Percentiles rank a stretch among this genome's conserved stretches.
These are phyloP conservation scores for Sebastes oblongus DNA, from an alignment of 2,797 vertebrate species.

Conservation along the genomic window DNA sequence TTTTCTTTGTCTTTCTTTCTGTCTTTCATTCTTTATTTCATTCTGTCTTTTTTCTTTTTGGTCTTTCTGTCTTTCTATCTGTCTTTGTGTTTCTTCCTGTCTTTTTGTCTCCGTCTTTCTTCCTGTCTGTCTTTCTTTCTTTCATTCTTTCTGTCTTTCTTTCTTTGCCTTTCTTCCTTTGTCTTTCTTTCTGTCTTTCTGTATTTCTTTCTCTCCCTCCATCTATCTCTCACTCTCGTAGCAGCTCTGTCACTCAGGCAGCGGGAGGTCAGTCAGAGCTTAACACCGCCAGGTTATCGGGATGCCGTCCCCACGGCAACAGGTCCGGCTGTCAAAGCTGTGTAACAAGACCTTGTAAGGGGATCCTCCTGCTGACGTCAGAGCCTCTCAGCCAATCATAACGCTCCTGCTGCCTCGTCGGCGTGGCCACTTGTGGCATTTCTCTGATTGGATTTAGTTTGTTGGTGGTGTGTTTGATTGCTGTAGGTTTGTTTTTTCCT, in stretches of 20 bases:
- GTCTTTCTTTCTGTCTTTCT: background rate
- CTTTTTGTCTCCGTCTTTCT: no score
- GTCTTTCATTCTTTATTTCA: background rate
- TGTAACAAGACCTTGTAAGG: constrained; percentile 67
- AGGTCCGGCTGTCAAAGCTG: constrained; percentile 28
- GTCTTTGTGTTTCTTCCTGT: background rate
- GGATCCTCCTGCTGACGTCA: constrained; percentile 56
- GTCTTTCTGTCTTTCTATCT: background rate
- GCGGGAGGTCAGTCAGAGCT: constrained; percentile 17
- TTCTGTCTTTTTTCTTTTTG: background rate
- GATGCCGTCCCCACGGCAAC: constrained; percentile 64
- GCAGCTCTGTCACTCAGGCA: background rate
- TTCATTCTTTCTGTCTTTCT: no score
- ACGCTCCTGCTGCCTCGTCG: background rate
- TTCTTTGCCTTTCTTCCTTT: no score
- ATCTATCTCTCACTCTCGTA: background rate
- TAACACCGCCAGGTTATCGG: constrained; percentile 26
- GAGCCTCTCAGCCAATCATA: constrained; percentile 34
- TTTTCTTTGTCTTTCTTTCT: background rate
- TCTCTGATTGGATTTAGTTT: constrained; percentile 5
- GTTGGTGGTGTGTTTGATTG: constrained; percentile 1
- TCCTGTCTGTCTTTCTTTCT: no score
- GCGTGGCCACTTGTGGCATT: constrained; percentile 13
- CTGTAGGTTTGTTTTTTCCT: background rate
- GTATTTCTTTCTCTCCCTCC: background rate